Evolutionary conservation across 2,888 invertebrate genomes (phyloP), one percentile per base, ranked within the genome.

Genomic region (Dioctria rufipes): DNA sequence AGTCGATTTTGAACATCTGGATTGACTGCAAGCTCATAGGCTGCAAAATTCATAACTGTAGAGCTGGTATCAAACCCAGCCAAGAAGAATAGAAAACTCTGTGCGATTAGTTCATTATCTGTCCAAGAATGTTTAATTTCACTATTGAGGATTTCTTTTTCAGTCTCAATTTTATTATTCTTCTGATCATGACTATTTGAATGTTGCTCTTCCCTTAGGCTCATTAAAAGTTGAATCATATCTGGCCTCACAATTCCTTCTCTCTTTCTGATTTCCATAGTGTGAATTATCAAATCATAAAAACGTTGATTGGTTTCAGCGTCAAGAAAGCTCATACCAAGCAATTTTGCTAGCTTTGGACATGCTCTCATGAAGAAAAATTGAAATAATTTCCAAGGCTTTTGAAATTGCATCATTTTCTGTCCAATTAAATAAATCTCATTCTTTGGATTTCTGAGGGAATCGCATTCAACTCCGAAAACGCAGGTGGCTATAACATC

Each of bases 1-100:
- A 93, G 86, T 78, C 86, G 90, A 3, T 90, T 88, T 85, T 93
- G 93, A 0, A 92, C 86, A 0, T 93, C 92, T 39, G 91, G 90
- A 86, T 93, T 90, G 3, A 90, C 78, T 42, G 92, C 92, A 40
- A 93, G 84, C 85, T 93, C 93, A 60, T 92, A 90, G 0, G 91
- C 86, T 0, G 90, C 84, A 82, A 93, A 92, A 0, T 90, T 86
- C 88, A 91, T 89, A 0, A 89, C 80, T 3, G 86, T 84, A 0
- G 89, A 85, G 0, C 86, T 86, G 0, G 91, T 91, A 69, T 92
- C 92, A 46, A 91, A 92, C 0, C 92, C 92, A 40, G 91, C 92
- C 40, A 91, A 86, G 84, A 92, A 91, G 86, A 92, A 92, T 0
- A 92, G 81, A 4, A 91, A 88, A 39, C 90, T 90, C 86, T 93